Conservation (phyloP, 1,140 invertebrate species). For the Protaetia brevitarsis region DNA sequence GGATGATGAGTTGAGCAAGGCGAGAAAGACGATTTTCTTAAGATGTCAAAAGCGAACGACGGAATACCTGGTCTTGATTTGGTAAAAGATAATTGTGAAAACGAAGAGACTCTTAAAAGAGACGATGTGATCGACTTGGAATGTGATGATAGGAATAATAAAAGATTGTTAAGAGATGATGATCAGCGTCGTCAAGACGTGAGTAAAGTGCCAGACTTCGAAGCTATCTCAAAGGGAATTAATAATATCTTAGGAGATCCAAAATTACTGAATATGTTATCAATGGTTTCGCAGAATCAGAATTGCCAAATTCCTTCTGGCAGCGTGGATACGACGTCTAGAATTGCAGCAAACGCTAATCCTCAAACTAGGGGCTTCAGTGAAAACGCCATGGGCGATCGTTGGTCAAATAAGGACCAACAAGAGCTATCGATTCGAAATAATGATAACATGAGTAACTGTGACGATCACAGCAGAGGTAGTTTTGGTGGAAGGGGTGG, state of each 20-base stretch:
- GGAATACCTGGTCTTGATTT: conserved; percentile 66
- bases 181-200: not conserved
- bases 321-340: conserved; percentile 12
- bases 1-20: conserved; percentile 22
- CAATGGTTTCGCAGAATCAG: conserved; percentile 50
- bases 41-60: conserved; percentile 38
- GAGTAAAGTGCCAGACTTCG: conserved; percentile 51
- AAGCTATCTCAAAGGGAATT: conserved; percentile 57
- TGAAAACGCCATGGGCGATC: not conserved
- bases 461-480: conserved; percentile 41
- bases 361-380: not conserved
- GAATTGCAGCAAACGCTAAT: not conserved
- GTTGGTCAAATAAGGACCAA: not conserved
- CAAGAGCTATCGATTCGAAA: not conserved
- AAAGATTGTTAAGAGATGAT: not conserved
- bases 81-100: conserved; percentile 49
- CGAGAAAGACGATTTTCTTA: conserved; percentile 30
- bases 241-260: conserved; percentile 59
- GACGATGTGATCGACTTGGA: conserved; percentile 49
- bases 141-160: conserved; percentile 26
- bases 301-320: conserved; percentile 9
- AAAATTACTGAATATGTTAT: conserved; percentile 58
- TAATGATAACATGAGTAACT: conserved; percentile 20
- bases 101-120: conserved; percentile 31
- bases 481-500: conserved; percentile 31